Percentiles rank a stretch among this genome's conserved stretches.
Evolutionary conservation across 2,113 vertebrate genomes (phyloP).

Genomic region (Fregata magnificens): DNA sequence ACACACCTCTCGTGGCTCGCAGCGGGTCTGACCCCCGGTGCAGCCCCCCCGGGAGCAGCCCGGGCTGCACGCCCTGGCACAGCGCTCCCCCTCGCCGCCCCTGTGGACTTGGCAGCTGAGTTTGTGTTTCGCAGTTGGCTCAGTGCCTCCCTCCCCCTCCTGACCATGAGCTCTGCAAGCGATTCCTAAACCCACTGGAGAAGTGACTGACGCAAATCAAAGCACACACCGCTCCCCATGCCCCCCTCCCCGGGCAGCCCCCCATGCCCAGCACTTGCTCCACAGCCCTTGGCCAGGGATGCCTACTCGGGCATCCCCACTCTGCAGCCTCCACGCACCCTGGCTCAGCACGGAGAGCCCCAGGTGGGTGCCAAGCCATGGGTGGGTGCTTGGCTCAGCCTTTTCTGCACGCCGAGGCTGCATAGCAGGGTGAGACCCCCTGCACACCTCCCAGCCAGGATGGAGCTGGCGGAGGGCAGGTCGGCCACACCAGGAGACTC

Average conservation of each 20-base stretch:
- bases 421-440: not conserved
- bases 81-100: rapidly evolving
- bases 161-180: not conserved
- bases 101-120: not conserved
- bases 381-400: not conserved
- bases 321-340: not conserved
- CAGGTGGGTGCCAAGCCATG: not conserved
- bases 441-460: not conserved
- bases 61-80: not conserved
- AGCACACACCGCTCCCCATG: not conserved
- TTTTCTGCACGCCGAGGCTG: not conserved
- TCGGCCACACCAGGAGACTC: not conserved
- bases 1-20: rapidly evolving
- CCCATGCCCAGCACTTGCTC: not conserved
- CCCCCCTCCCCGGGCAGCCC: not conserved
- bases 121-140: not conserved
- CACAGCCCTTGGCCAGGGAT: not conserved
- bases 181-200: not conserved
- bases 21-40: rapidly evolving
- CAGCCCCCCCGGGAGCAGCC: not conserved
- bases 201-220: not conserved
- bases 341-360: not conserved
- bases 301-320: no score
- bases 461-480: not conserved
- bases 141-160: not conserved